Evolutionary conservation across 2,888 invertebrate genomes (phyloP), one percentile per base, ranked within the genome.

Genomic region (Drosophila sordidapex): DNA sequence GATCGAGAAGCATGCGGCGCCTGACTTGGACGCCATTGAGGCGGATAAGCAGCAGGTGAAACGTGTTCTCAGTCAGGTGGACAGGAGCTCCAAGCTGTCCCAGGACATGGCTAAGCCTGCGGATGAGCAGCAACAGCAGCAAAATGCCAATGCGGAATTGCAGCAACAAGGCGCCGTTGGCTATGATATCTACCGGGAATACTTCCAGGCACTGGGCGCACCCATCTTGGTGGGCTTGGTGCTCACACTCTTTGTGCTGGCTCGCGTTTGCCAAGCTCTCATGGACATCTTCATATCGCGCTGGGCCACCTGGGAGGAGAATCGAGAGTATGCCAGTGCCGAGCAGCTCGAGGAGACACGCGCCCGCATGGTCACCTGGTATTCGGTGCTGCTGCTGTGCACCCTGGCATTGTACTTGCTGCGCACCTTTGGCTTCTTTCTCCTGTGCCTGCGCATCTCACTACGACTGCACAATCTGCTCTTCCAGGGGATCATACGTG

Each of bases 401-500:
- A 92, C 92, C 0, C 78, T 93, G 43, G 18, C 91, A 94, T 49
- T 95, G 94, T 91, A 93, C 94, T 52, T 96, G 94, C 90, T 94
- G 93, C 11, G 93, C 82, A n/a, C 95, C 10, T 94, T 95, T 51
- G 93, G 95, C 0, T 96, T 96, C 93, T 97, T 96, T 89, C 94
- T 94, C 79, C 94, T 96, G 72, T 97, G 97, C 80, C 95, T 97
- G 89, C 94, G 94, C 33, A 96, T 97, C 0, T 97, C 98, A 0
- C 93, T 95, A 35, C 94, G 93, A 2, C 93, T 98, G 0, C 98
- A 98, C 91, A 95, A 97, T 81, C 94, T 92, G 2, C 97, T 98
- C 94, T 97, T 98, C 87, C 94, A 95, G 60, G 95, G 95, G 1
- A 94, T 97, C 0, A 95, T 96, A 2, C 94, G 95, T 67, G 95